phyloP scores from a whole-genome alignment of 2,113 vertebrate genomes.

The Melanerpes aurifrons region DNA sequence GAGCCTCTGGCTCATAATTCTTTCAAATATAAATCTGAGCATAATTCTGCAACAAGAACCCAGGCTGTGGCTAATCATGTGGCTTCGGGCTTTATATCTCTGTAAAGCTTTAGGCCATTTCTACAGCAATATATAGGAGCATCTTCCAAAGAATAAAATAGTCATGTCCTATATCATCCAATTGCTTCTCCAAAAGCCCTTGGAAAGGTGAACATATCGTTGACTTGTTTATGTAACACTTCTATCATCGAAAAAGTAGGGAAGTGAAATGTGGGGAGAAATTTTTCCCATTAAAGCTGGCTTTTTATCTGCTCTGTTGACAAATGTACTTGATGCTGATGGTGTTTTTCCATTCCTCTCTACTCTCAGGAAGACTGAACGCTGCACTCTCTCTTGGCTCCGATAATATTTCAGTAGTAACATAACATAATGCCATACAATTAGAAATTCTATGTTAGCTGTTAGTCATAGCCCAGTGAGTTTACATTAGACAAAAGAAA shows the following conservation, averaged over 20 bases:
- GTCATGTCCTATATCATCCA: not conserved
- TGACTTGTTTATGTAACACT: constrained; percentile 43
- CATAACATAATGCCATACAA: constrained; percentile 74
- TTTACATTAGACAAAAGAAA: constrained; percentile 80
- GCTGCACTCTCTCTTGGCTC: constrained; percentile 58
- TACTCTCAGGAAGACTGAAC: constrained; percentile 60
- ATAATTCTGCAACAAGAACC: constrained; percentile 40
- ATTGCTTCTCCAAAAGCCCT: constrained; percentile 20
- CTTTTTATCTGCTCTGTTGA: constrained; percentile 65
- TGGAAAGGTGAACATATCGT: constrained; percentile 27
- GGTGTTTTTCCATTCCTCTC: constrained; percentile 60
- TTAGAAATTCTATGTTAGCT: constrained; percentile 77
- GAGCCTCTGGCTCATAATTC: constrained; percentile 6
- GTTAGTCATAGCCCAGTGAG: constrained; percentile 78
- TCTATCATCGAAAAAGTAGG: constrained; percentile 5
- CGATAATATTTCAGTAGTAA: constrained; percentile 72
- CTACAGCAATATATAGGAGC: not conserved
- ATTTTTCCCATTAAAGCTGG: constrained; percentile 46
- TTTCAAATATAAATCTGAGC: constrained; percentile 62
- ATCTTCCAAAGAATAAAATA: constrained; percentile 47
- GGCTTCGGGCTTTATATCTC: not conserved
- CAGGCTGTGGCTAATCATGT: not conserved
- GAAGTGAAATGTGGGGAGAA: not conserved
- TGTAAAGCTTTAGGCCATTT: constrained; percentile 26
- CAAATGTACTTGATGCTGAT: constrained; percentile 54